Percentiles rank a stretch among this genome's conserved stretches.
phyloP scores from a whole-genome alignment of 1,140 invertebrate genomes.

The Anthonomus grandis region DNA sequence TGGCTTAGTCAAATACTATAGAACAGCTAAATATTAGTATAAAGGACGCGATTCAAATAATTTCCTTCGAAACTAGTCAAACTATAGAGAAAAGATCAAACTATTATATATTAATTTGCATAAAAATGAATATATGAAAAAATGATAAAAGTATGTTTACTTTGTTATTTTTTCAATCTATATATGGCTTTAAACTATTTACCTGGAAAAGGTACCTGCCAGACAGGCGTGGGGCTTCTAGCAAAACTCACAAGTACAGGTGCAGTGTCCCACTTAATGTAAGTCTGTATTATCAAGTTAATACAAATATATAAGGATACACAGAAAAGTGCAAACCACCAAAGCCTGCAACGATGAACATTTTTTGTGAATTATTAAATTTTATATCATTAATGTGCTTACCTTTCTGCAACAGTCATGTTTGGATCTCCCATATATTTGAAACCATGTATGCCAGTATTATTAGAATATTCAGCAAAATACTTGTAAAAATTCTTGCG shows the following conservation, averaged over 20 bases:
- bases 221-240: constrained; percentile 54
- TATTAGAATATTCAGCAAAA: constrained; percentile 47
- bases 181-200: constrained; percentile 1
- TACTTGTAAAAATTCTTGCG: constrained; percentile 38
- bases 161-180: not conserved
- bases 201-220: constrained; percentile 56
- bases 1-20: too few relatives aligned
- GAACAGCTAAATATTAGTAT: too few relatives aligned
- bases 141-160: not conserved
- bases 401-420: constrained; percentile 42
- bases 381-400: constrained; percentile 1
- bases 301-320: constrained; percentile 52
- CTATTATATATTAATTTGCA: not conserved
- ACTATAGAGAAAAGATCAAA: too few relatives aligned
- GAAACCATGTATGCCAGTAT: constrained; percentile 52
- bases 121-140: too few relatives aligned
- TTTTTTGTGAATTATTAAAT: not conserved
- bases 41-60: too few relatives aligned
- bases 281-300: constrained; percentile 53
- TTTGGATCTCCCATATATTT: constrained; percentile 51
- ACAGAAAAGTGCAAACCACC: constrained; percentile 53
- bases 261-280: constrained; percentile 55
- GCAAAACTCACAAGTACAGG: constrained; percentile 60
- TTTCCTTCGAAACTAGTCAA: too few relatives aligned
- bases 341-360: constrained; percentile 46